Evolutionary conservation across 2,797 vertebrate genomes (phyloP), one percentile per base, ranked within the genome.

Genomic region (Macrochelys suwanniensis): DNA sequence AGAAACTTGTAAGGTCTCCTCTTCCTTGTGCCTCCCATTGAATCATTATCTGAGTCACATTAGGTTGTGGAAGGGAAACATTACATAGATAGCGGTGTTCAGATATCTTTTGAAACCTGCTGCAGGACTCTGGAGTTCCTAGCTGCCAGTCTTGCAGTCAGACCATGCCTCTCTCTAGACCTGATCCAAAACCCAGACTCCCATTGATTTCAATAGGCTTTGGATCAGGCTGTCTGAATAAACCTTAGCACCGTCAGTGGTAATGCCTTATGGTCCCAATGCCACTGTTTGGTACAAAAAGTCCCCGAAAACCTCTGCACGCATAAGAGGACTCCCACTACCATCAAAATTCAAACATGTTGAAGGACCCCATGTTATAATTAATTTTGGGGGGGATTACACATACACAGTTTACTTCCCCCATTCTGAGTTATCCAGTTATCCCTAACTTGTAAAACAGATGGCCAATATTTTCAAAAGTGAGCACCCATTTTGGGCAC

Each of bases 1-100:
- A 59, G 7, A 42, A 86, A 85, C 6, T 10, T 87, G 85, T 85
- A 2, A 0, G 0, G 17, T 4, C 51, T 89, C 78, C 84, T 83
- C 89, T 28, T 53, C 68, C 1, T 0, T 50, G 7, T 37, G 37
- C 61, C 59, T 82, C 50, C 37, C 37, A 45, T 17, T 56, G 83
- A 94, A 51, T 76, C 42, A 45, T 79, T n/a, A 77, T 68, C 25
- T 53, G 42, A 88, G n/a, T 49, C n/a, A 45, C 13, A 26, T 8
- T 0, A 2, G 21, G 42, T 85, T 5, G 42, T 50, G 31, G 28
- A n/a, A 80, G 6, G 23, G 90, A 83, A 83, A 57, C 25, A 10
- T 17, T 87, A 86, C 45, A 5, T 3, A 33, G 51, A 5, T 4
- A 33, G 45, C 31, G 13, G 6, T 5, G 33, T 68, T 9, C 6